Conservation (phyloP, 2,888 invertebrate species). For the Choreutis nemorana region DNA sequence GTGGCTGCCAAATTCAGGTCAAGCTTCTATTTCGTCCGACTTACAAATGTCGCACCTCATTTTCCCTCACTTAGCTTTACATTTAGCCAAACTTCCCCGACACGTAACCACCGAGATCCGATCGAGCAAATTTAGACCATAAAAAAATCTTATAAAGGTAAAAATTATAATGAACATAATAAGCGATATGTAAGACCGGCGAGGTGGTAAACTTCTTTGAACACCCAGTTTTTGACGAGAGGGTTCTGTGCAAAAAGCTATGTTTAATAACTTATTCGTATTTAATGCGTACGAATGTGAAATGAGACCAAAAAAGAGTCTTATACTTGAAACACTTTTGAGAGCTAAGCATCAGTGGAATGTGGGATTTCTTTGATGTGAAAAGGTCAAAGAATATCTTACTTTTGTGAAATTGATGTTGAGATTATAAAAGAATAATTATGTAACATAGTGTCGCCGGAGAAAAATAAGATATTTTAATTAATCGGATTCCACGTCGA, state of each 20-base stretch:
- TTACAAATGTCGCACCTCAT: slow-evolving; percentile 48
- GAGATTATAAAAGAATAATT: no score
- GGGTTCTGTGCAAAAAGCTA: slow-evolving; percentile 32
- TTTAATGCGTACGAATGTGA: slow-evolving; percentile 36
- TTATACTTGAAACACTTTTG: no score
- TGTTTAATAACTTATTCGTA: slow-evolving; percentile 37
- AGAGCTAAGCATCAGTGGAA: no score
- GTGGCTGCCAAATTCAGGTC: slow-evolving; percentile 38
- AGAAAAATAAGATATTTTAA: no score
- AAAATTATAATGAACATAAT: background rate
- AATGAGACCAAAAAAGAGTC: no score
- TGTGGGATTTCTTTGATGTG: no score
- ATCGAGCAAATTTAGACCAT: slow-evolving; percentile 16
- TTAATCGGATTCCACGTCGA: no score
- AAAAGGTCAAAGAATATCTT: no score
- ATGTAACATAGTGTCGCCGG: no score
- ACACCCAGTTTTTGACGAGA: slow-evolving; percentile 36
- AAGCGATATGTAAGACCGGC: slow-evolving; percentile 1
- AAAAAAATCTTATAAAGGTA: slow-evolving; percentile 1
- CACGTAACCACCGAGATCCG: slow-evolving; percentile 15
- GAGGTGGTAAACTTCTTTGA: slow-evolving; percentile 21
- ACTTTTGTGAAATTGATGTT: no score
- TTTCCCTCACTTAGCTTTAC: slow-evolving; percentile 40
- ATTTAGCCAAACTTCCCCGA: no score
- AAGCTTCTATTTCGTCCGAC: slow-evolving; percentile 37